Percentiles rank a stretch among this genome's conserved stretches.
These are phyloP conservation scores for Agapornis canus DNA, from an alignment of 2,797 vertebrate genomes.

Conservation along the genomic window DNA sequence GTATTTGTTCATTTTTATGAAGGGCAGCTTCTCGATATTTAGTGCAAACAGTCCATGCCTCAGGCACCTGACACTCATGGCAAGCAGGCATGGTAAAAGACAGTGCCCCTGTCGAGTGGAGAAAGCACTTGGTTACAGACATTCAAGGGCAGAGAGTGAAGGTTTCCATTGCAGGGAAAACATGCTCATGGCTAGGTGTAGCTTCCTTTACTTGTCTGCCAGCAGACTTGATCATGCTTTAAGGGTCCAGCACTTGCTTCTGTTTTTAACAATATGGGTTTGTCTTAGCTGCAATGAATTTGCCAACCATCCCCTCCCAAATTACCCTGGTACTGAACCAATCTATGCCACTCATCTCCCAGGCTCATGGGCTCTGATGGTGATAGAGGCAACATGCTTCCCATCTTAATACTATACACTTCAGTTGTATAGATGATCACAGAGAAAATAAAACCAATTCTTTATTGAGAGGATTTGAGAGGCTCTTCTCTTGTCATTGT, in stretches of 20 bases:
- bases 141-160: conserved; percentile 43
- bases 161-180: not conserved
- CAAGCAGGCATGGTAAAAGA: conserved; percentile 78
- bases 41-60: conserved; percentile 75
- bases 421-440: not conserved
- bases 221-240: not conserved
- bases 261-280: not conserved
- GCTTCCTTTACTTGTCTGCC: not conserved
- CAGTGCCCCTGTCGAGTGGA: conserved; percentile 61
- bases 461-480: not conserved
- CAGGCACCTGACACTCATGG: conserved; percentile 70
- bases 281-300: not conserved
- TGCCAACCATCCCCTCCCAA: not conserved
- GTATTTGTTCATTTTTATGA: conserved; percentile 79
- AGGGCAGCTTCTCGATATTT: conserved; percentile 74
- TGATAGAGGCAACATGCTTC: not conserved
- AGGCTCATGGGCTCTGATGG: not conserved
- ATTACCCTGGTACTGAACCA: accelerated
- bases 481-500: not conserved
- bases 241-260: not conserved
- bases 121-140: conserved; percentile 63
- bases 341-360: not conserved
- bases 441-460: not conserved
- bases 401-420: not conserved
- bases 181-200: accelerated